phyloP scores from a whole-genome alignment of 2,113 vertebrate genomes.

The Protomyctophum bolini region DNA sequence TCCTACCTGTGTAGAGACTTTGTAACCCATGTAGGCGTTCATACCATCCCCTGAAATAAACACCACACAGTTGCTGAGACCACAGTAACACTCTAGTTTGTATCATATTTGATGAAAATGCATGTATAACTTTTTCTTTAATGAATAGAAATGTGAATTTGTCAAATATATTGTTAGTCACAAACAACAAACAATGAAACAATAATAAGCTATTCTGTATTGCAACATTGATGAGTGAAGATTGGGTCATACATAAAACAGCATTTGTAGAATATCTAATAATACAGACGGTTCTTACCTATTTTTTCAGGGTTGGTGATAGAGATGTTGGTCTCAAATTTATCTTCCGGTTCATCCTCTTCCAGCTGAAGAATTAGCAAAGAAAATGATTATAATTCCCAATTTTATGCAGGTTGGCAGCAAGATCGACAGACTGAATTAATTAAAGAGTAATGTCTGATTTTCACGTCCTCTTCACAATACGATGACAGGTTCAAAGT shows the following conservation, averaged over 20 bases:
- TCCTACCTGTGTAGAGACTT: conserved; percentile 92
- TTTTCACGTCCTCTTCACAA: too few relatives aligned
- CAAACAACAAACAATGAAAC: too few relatives aligned
- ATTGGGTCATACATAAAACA: background rate
- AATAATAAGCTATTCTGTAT: too few relatives aligned
- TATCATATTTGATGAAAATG: too few relatives aligned
- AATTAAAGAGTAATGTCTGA: too few relatives aligned
- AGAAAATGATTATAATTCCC: background rate
- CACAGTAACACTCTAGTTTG: background rate
- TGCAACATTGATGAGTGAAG: too few relatives aligned
- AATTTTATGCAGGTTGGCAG: too few relatives aligned
- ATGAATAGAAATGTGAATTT: too few relatives aligned
- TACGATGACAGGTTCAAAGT: too few relatives aligned
- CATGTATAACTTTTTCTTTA: too few relatives aligned
- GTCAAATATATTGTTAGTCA: too few relatives aligned
- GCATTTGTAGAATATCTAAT: background rate
- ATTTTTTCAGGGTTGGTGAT: conserved; percentile 97
- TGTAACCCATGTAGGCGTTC: conserved; percentile 97
- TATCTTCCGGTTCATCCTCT: conserved; percentile 91
- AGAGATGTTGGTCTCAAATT: conserved; percentile 88
- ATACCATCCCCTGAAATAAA: conserved; percentile 89
- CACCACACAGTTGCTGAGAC: background rate
- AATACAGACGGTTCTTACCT: conserved; percentile 77
- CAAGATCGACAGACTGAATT: too few relatives aligned
- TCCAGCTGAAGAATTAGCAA: conserved; percentile 69